Evolutionary conservation across 2,797 vertebrate species (phyloP), one percentile per base, ranked within the genome.

Genomic region (Ctenopoma multispine): DNA sequence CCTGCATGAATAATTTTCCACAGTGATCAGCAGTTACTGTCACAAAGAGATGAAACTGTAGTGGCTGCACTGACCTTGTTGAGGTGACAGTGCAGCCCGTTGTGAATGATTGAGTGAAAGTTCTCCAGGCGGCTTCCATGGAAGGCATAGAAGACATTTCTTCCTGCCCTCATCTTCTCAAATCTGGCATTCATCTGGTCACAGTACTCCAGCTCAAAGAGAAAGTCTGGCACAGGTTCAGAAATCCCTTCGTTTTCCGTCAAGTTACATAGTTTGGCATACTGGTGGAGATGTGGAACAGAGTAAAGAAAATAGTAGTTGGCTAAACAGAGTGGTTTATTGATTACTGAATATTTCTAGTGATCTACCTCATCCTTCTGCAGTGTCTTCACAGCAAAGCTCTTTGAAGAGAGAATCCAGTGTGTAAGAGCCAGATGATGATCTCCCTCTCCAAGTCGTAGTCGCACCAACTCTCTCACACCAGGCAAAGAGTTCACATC

Each of bases 81-180:
- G 72, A 99, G 93, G 72, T 99, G 98, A 91, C 98, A 98, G 85
- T 99, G 98, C 41, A 99, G 92, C 76, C 98, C 98, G 0, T 97
- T 97, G 91, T 99, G 96, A 78, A 98, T 90, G 75, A 99, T 99
- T 51, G 98, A 99, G 84, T 99, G 97, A 87, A 99, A 99, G 92
- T 99, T 99, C 89, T 99, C 98, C 7, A 99, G 92, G 29, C 97
- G 96, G 89, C 98, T 99, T 69, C 98, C 98, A 0, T 99, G 98
- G 92, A 98, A 97, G 73, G 97, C 98, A 0, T 98, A 97, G 92
- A 99, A 96, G 54, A 98, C 90, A 50, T 97, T 96, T 79, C 93
- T 90, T 41, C 94, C 96, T 11, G 94, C 96, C 84, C 88, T 94
- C 41, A 89, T 96, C 92, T 96, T 96, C 13, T 97, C 95, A 77